phyloP scores from a whole-genome alignment of 2,888 invertebrate species.

The Leptopilina myrica region DNA sequence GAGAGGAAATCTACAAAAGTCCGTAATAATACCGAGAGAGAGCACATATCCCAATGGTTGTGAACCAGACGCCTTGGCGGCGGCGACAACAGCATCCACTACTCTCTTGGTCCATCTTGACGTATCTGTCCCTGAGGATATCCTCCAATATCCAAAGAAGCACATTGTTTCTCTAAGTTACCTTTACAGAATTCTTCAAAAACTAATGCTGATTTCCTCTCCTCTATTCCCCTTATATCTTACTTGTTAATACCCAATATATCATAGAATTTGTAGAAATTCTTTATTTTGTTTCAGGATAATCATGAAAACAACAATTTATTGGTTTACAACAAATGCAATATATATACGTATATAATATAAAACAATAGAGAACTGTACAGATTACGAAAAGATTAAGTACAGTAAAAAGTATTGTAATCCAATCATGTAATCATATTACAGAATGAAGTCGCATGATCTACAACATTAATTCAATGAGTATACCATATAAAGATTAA shows the following conservation, averaged over 20 bases:
- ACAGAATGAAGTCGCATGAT: too few relatives aligned
- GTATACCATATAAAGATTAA: too few relatives aligned
- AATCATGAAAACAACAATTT: too few relatives aligned
- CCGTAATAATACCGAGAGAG: conserved; percentile 44
- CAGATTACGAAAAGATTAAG: too few relatives aligned
- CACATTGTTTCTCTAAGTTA: conserved; percentile 51
- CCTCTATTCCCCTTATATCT: neutral
- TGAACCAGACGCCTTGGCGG: conserved; percentile 61
- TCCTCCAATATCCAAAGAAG: conserved; percentile 56
- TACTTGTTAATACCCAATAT: neutral
- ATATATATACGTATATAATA: too few relatives aligned
- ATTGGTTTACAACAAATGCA: too few relatives aligned
- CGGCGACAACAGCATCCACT: conserved; percentile 58
- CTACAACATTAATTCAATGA: too few relatives aligned
- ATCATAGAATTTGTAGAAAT: too few relatives aligned
- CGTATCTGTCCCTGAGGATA: conserved; percentile 76
- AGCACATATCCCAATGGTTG: conserved; percentile 48
- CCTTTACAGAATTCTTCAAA: conserved; percentile 59
- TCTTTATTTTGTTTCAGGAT: too few relatives aligned
- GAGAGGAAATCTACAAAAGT: conserved; percentile 38
- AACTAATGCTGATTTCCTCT: conserved; percentile 60
- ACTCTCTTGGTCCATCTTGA: conserved; percentile 70
- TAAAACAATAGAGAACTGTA: too few relatives aligned
- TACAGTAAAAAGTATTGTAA: too few relatives aligned
- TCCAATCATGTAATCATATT: too few relatives aligned